A percentile compares a stretch with the other conserved stretches of the same genome.
These are phyloP conservation scores for Phyllopteryx taeniolatus DNA, from an alignment of 2,113 vertebrate species.

Conservation along the genomic window DNA sequence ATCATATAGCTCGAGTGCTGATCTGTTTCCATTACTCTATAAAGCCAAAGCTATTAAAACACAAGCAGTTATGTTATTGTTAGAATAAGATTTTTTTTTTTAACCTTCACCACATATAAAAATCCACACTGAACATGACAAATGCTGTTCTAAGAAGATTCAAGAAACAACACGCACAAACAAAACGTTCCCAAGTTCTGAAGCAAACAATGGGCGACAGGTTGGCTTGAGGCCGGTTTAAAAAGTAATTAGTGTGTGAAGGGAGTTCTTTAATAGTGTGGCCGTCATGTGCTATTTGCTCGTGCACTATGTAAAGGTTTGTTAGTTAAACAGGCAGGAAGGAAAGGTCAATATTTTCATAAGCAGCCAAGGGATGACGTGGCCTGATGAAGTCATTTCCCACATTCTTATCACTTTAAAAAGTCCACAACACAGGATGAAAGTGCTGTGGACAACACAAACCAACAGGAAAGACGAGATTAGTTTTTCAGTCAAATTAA, in stretches of 20 bases:
- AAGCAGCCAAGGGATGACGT: slow-evolving; percentile 53
- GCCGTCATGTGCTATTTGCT: slow-evolving; percentile 72
- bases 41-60: background rate
- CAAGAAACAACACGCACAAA: slow-evolving; percentile 15
- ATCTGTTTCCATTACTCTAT: background rate
- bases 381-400: slow-evolving; percentile 48
- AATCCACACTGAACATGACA: too few species aligned
- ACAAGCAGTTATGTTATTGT: background rate
- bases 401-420: slow-evolving; percentile 24
- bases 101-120: background rate
- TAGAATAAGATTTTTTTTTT: background rate
- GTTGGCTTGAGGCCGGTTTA: slow-evolving; percentile 61
- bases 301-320: slow-evolving; percentile 69
- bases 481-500: background rate
- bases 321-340: slow-evolving; percentile 64
- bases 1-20: background rate
- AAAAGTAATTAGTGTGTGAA: slow-evolving; percentile 59
- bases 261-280: slow-evolving; percentile 44
- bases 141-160: background rate
- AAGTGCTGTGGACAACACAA: slow-evolving; percentile 24
- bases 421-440: slow-evolving; percentile 13
- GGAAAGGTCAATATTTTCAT: slow-evolving; percentile 78
- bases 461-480: background rate
- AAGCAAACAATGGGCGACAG: slow-evolving; percentile 63
- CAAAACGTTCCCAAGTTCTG: slow-evolving; percentile 49